Evolutionary conservation across 2,888 invertebrate species (phyloP).

Genomic region (Zele albiditarsus): DNA sequence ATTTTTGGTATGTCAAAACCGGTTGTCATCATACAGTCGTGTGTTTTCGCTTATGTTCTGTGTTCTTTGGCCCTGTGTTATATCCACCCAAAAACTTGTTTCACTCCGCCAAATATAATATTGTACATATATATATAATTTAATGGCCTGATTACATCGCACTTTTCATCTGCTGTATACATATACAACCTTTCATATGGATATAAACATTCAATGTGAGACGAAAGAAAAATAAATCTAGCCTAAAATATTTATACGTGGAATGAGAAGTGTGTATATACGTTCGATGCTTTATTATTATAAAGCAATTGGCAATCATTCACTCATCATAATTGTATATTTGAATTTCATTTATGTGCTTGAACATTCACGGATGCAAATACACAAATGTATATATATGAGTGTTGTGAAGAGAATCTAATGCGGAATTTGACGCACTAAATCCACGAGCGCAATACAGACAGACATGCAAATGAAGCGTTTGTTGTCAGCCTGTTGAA

Average conservation of each 20-base stretch:
- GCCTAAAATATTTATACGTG: background rate
- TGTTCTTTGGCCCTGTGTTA: slow-evolving; percentile 28
- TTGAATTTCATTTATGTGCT: background rate
- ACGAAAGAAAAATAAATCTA: background rate
- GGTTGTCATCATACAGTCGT: slow-evolving; percentile 2
- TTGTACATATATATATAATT: slow-evolving; percentile 36
- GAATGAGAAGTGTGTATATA: background rate
- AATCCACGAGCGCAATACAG: background rate
- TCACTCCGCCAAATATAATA: slow-evolving; percentile 43
- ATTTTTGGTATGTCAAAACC: slow-evolving; percentile 1
- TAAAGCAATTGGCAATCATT: background rate
- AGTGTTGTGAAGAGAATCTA: background rate
- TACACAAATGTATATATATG: background rate
- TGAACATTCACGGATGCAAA: background rate
- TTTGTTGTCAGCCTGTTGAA: slow-evolving; percentile 1
- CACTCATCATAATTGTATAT: slow-evolving; percentile 4
- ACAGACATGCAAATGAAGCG: slow-evolving; percentile 15
- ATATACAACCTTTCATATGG: background rate
- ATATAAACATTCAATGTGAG: background rate
- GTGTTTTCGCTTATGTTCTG: slow-evolving; percentile 9
- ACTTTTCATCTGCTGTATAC: slow-evolving; percentile 32
- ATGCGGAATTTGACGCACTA: slow-evolving; percentile 11
- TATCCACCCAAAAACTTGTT: slow-evolving; percentile 51
- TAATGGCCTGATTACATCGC: slow-evolving; percentile 53
- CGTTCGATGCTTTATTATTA: background rate